Evolutionary conservation across 1,140 invertebrate species (phyloP).

Genomic region (Maconellicoccus hirsutus): DNA sequence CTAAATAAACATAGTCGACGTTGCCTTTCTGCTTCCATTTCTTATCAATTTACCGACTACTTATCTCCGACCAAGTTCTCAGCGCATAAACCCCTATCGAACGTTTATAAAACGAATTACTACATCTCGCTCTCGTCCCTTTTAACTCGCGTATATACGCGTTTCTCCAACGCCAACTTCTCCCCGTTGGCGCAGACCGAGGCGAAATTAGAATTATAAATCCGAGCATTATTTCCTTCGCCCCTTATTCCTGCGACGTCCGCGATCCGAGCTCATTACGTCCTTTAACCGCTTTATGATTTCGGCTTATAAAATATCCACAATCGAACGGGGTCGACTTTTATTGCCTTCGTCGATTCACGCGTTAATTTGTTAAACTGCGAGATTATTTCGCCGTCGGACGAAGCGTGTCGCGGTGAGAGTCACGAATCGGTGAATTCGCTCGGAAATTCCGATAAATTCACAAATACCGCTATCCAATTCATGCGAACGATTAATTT

Average conservation of each 20-base stretch:
- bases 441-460: no score
- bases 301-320: not conserved
- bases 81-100: not conserved
- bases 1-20: slow-evolving; percentile 13
- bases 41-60: slow-evolving; percentile 20
- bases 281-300: not conserved
- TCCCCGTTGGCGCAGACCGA: not conserved
- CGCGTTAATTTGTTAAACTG: no score
- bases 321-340: no score
- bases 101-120: slow-evolving; percentile 6
- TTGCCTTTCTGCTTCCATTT: not conserved
- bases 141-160: no score
- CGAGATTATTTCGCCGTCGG: no score
- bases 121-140: not conserved
- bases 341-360: no score
- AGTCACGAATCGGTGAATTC: no score
- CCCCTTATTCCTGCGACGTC: not conserved
- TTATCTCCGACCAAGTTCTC: slow-evolving; percentile 12
- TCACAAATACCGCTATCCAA: no score
- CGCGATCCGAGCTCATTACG: not conserved
- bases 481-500: no score
- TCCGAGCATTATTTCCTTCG: slow-evolving; percentile 11
- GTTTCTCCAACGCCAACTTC: not conserved
- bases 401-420: no score
- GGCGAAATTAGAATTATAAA: slow-evolving; percentile 20